phyloP scores from a whole-genome alignment of 2,888 invertebrate species.

The Cheilosia urbana region DNA sequence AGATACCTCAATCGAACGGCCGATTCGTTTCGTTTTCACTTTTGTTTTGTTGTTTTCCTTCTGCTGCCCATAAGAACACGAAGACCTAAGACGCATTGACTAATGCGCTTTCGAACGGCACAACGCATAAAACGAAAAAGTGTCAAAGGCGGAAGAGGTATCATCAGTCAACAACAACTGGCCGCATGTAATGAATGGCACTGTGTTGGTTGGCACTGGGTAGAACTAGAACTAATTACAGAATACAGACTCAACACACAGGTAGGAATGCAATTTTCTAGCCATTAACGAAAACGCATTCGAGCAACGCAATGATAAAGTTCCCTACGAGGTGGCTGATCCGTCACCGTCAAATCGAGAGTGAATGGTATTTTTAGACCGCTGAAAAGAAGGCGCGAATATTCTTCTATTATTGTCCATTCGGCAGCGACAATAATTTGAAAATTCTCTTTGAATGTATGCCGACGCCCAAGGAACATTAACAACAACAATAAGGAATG shows the following conservation, averaged over 20 bases:
- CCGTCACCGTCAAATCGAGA: conserved; percentile 61
- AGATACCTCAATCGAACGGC: background rate
- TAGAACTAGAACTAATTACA: conserved; percentile 24
- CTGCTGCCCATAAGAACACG: background rate
- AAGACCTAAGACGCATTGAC: background rate
- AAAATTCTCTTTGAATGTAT: conserved; percentile 15
- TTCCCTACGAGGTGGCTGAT: conserved; percentile 70
- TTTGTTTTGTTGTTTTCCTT: conserved; percentile 2
- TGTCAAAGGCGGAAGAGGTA: conserved; percentile 70
- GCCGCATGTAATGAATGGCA: background rate
- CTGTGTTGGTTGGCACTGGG: conserved; percentile 10
- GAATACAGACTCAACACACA: conserved; percentile 1
- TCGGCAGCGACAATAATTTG: conserved; percentile 26
- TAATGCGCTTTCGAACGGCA: conserved; percentile 23
- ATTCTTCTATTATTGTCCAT: conserved; percentile 54
- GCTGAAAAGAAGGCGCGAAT: background rate
- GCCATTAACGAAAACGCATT: conserved; percentile 33
- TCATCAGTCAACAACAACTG: conserved; percentile 58
- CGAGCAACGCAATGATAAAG: conserved; percentile 36
- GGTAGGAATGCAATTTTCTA: conserved; percentile 48
- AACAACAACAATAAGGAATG: conserved; percentile 64
- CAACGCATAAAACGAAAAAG: conserved; percentile 5
- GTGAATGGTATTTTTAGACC: conserved; percentile 61
- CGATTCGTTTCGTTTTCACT: conserved; percentile 21
- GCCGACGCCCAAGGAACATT: conserved; percentile 12